Evolutionary conservation across 2,888 invertebrate genomes (phyloP).

Genomic region (Monochamus alternatus): DNA sequence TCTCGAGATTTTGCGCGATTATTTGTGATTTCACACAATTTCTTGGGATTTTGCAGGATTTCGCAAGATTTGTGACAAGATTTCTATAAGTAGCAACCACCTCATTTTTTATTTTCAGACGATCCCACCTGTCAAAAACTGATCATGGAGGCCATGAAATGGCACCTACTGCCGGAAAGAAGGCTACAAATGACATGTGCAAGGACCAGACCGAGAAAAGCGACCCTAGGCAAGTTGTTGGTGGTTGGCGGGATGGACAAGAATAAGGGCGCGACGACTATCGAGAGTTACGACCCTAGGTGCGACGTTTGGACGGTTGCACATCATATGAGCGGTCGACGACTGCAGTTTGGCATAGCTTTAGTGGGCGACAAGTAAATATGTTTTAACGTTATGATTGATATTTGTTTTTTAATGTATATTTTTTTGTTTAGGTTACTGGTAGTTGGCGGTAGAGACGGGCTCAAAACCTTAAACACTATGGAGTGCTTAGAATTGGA

Average conservation of each 20-base stretch:
- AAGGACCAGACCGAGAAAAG: conserved; percentile 90
- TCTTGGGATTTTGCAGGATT: too few relatives aligned
- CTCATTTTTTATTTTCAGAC: conserved; percentile 63
- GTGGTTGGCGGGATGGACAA: conserved; percentile 96
- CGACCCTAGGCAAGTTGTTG: conserved; percentile 88
- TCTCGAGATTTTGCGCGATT: too few relatives aligned
- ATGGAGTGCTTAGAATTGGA: conserved; percentile 92
- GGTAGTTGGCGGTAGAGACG: conserved; percentile 93
- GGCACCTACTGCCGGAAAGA: conserved; percentile 92
- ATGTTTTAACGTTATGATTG: conserved; percentile 41
- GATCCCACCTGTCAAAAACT: conserved; percentile 86
- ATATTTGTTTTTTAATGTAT: neutral
- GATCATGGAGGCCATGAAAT: conserved; percentile 95
- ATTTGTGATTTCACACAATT: too few relatives aligned
- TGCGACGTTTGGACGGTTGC: conserved; percentile 86
- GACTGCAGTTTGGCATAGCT: conserved; percentile 94
- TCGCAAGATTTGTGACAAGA: too few relatives aligned
- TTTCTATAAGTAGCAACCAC: too few relatives aligned
- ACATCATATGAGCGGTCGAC: conserved; percentile 84
- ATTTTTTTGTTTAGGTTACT: conserved; percentile 72
- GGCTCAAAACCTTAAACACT: conserved; percentile 93
- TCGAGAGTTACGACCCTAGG: conserved; percentile 90
- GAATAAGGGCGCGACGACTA: conserved; percentile 91
- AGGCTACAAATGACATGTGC: conserved; percentile 84
- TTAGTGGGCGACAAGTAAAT: conserved; percentile 82